These are phyloP conservation scores for Resseliella maxima DNA, from an alignment of 2,888 invertebrate species.

Conservation along the genomic window DNA sequence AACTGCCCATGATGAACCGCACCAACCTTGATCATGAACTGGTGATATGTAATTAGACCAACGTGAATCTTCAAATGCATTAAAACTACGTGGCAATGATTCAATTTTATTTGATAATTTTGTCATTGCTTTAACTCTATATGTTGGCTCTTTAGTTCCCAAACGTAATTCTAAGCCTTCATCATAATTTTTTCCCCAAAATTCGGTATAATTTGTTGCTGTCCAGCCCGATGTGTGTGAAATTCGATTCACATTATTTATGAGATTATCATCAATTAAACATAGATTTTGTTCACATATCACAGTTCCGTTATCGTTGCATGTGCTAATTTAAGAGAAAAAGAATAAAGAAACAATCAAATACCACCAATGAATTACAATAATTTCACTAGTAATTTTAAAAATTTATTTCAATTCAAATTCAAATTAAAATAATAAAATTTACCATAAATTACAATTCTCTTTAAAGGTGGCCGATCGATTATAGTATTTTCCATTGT, in stretches of 20 bases:
- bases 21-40: slow-evolving; percentile 77
- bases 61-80: slow-evolving; percentile 72
- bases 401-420: too few species aligned
- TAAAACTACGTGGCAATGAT: slow-evolving; percentile 77
- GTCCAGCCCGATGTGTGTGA: slow-evolving; percentile 75
- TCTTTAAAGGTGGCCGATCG: slow-evolving; percentile 69
- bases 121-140: slow-evolving; percentile 66
- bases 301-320: slow-evolving; percentile 65
- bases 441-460: slow-evolving; percentile 83
- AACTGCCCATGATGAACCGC: slow-evolving; percentile 94
- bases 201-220: slow-evolving; percentile 83
- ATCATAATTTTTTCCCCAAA: slow-evolving; percentile 83
- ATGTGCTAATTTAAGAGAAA: slow-evolving; percentile 68
- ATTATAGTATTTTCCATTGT: slow-evolving; percentile 70
- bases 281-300: slow-evolving; percentile 80
- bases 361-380: too few species aligned
- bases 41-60: slow-evolving; percentile 82
- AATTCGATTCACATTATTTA: slow-evolving; percentile 74
- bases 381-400: too few species aligned
- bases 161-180: slow-evolving; percentile 83
- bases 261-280: slow-evolving; percentile 77
- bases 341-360: background rate
- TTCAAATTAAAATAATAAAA: too few species aligned
- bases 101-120: slow-evolving; percentile 63
- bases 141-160: slow-evolving; percentile 66